Base-by-base conservation (phyloP, 2,888 invertebrate genomes). In the Tiliacea aurago region DNA sequence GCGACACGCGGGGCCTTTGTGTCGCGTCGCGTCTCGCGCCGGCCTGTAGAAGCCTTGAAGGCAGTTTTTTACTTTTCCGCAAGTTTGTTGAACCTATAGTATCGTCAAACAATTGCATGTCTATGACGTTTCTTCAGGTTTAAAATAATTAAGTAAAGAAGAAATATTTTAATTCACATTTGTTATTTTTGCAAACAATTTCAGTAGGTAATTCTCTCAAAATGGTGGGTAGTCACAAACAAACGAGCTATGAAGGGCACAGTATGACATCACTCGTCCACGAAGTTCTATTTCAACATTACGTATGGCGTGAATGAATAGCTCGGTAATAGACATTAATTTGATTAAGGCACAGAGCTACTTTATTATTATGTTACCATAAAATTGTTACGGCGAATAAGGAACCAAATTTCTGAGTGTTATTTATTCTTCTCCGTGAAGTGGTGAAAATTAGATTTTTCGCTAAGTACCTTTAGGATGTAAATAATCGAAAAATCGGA, bases 231-330 rank as follows among this genome's bases (percentile, higher is more conserved):
- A 49, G 76, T 37, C 65, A 70, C 59, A 79, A 58, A 73, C 80
- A 72, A 76, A 70, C 76, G 69, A 51, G 51, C 61, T 62, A 41
- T 53, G 70, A 85, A 85, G 83, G 85, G 83, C 78, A 82, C 58
- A 55, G 63, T 47, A 85, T 84, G 84, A 84, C 85, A 85, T 85
- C 84, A 84, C 51, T 75, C 41, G 53, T 66, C 55, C 58, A 70
- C 78, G 51, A 82, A 76, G 23, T 76, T 69, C 68, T 74, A 69
- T 74, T 74, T 64, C 70, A 64, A 71, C 73, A 80, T 69, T 45
- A 70, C 33, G 51, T 53, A 69, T 58, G 51, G 18, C 68, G 49
- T 69, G 81, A 69, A 62, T 62, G 68, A 71, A 81, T 71, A 69
- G 75, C 55, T 81, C 68, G 28, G 47, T 77, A 84, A 84, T 73